Evolutionary conservation across 1,140 invertebrate genomes (phyloP).

Genomic region (Drosophila ogumai): DNA sequence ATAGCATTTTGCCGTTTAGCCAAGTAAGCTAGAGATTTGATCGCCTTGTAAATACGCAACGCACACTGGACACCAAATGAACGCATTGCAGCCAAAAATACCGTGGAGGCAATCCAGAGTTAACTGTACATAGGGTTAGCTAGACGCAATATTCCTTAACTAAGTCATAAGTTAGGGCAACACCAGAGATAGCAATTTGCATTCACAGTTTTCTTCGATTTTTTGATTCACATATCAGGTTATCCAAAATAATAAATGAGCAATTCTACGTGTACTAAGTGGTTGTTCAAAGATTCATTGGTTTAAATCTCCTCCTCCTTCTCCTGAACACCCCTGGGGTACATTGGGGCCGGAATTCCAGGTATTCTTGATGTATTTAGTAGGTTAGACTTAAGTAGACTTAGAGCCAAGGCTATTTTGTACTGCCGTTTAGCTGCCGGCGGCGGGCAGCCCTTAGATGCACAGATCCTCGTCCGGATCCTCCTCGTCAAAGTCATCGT

Average conservation of each 20-base stretch:
- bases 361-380: slow-evolving; percentile 37
- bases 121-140: slow-evolving; percentile 44
- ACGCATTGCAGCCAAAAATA: slow-evolving; percentile 34
- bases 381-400: slow-evolving; percentile 63
- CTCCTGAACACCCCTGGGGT: slow-evolving; percentile 10
- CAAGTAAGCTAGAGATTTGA: slow-evolving; percentile 26
- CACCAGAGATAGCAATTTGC: slow-evolving; percentile 26
- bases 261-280: slow-evolving; percentile 49
- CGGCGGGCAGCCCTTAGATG: slow-evolving; percentile 50
- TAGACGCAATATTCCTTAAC: slow-evolving; percentile 44
- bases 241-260: slow-evolving; percentile 56
- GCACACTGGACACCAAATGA: slow-evolving; percentile 42
- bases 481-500: slow-evolving; percentile 87
- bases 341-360: slow-evolving; percentile 35
- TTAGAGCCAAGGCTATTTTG: slow-evolving; percentile 80
- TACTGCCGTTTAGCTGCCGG: slow-evolving; percentile 66
- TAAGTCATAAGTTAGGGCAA: slow-evolving; percentile 46
- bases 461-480: slow-evolving; percentile 86
- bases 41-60: slow-evolving; percentile 51
- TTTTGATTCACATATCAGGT: slow-evolving; percentile 53
- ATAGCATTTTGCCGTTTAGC: slow-evolving; percentile 43
- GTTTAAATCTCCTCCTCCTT: not conserved
- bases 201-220: slow-evolving; percentile 42
- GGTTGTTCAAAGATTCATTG: slow-evolving; percentile 29
- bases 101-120: slow-evolving; percentile 7